A percentile compares a stretch with the other conserved stretches of the same genome.
Evolutionary conservation across 2,797 vertebrate species (phyloP).

Genomic region (Dromococcyx pavoninus): DNA sequence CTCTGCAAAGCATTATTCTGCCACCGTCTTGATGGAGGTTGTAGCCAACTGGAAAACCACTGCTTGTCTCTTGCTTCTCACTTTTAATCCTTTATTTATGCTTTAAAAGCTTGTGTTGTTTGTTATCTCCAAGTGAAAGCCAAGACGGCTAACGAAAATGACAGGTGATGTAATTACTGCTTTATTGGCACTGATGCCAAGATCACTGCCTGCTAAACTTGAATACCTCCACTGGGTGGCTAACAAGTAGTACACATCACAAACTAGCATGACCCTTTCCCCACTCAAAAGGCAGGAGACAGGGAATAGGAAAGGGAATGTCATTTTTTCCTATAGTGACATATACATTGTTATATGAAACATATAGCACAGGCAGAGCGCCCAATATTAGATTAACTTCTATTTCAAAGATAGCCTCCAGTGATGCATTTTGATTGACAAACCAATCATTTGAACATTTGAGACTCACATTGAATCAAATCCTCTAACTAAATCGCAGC

Average conservation of each 20-base stretch:
- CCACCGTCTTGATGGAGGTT: neutral
- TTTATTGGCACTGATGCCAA: conserved; percentile 40
- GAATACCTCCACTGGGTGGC: conserved; percentile 70
- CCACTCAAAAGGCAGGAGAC: neutral
- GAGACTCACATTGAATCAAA: neutral
- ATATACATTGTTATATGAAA: neutral
- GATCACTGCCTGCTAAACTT: conserved; percentile 54
- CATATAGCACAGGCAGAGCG: neutral
- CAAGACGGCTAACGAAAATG: conserved; percentile 53
- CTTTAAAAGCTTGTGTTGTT: neutral
- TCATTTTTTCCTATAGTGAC: neutral
- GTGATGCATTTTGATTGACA: neutral
- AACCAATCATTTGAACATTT: neutral
- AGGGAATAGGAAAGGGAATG: neutral
- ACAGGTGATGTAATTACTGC: conserved; percentile 49
- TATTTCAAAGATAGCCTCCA: neutral
- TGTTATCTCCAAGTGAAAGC: neutral
- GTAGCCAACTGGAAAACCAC: neutral
- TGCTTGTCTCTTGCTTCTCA: neutral
- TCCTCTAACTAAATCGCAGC: neutral
- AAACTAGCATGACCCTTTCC: neutral
- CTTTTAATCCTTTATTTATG: conserved; percentile 3
- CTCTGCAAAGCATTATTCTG: conserved; percentile 25
- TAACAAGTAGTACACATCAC: conserved; percentile 8
- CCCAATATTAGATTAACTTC: neutral